Conservation (phyloP, 2,888 invertebrate genomes). For the Eledona agricola region DNA sequence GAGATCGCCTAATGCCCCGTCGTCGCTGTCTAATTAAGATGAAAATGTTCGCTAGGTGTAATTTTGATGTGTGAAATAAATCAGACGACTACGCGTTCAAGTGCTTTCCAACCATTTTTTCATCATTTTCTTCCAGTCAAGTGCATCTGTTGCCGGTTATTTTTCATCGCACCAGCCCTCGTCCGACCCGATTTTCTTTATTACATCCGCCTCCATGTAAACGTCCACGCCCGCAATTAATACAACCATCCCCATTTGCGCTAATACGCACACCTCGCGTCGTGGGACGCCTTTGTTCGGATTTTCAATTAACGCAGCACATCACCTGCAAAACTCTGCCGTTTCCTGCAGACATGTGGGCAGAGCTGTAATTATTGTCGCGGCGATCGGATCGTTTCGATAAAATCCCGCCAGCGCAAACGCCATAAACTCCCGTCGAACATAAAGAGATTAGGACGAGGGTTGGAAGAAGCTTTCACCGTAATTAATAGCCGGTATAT, state of each 20-base stretch:
- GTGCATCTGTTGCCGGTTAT: slow-evolving; percentile 39
- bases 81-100: slow-evolving; percentile 36
- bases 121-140: slow-evolving; percentile 39
- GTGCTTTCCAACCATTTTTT: slow-evolving; percentile 42
- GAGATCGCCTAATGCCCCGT: slow-evolving; percentile 2
- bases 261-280: too few relatives aligned
- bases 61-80: slow-evolving; percentile 3
- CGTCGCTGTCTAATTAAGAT: slow-evolving; percentile 9
- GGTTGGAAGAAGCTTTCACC: slow-evolving; percentile 14
- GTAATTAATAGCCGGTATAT: slow-evolving; percentile 31
- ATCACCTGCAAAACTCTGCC: not conserved
- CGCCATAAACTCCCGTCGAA: not conserved
- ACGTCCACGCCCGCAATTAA: too few relatives aligned
- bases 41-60: slow-evolving; percentile 6
- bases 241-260: too few relatives aligned
- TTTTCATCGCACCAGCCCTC: slow-evolving; percentile 34
- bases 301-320: too few relatives aligned
- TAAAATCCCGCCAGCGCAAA: slow-evolving; percentile 6
- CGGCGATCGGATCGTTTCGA: slow-evolving; percentile 9
- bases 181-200: slow-evolving; percentile 30
- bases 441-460: slow-evolving; percentile 11
- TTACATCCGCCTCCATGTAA: too few relatives aligned
- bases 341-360: not conserved
- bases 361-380: not conserved
- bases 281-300: too few relatives aligned